phyloP scores from a whole-genome alignment of 2,888 invertebrate genomes.

The Operophtera brumata region DNA sequence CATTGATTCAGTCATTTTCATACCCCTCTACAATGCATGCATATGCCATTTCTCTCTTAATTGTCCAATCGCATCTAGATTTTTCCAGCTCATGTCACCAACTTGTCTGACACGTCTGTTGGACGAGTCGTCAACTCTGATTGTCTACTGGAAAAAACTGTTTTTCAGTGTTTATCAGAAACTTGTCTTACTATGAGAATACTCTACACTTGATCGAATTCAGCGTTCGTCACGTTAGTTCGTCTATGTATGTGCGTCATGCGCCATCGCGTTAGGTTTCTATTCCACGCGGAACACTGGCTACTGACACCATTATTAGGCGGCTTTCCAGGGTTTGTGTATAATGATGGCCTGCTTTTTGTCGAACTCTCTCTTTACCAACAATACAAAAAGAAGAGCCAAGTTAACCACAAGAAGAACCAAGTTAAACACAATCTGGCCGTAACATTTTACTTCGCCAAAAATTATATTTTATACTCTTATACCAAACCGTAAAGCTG shows the following conservation, averaged over 20 bases:
- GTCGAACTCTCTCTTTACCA: neutral
- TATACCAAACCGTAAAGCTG: no score
- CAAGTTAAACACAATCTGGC: neutral
- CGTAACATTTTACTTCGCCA: neutral
- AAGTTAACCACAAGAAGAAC: no score
- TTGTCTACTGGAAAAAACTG: neutral
- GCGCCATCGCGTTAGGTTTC: slow-evolving; percentile 69
- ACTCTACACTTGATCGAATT: slow-evolving; percentile 37
- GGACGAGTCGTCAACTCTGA: no score
- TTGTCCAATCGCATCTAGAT: no score
- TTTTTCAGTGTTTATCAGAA: neutral
- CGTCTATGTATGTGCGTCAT: slow-evolving; percentile 54
- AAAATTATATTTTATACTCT: neutral
- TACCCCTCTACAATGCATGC: no score
- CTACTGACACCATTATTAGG: slow-evolving; percentile 50
- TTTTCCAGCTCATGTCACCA: no score
- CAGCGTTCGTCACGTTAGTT: slow-evolving; percentile 41
- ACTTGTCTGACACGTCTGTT: no score
- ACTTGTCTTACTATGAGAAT: slow-evolving; percentile 15
- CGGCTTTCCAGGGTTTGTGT: slow-evolving; percentile 27
- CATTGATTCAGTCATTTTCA: no score
- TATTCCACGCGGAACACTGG: slow-evolving; percentile 53
- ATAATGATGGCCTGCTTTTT: slow-evolving; percentile 11
- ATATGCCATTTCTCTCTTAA: no score
- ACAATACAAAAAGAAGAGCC: neutral